Base-by-base conservation (phyloP, 1,140 invertebrate species). In the Cydia amplana region DNA sequence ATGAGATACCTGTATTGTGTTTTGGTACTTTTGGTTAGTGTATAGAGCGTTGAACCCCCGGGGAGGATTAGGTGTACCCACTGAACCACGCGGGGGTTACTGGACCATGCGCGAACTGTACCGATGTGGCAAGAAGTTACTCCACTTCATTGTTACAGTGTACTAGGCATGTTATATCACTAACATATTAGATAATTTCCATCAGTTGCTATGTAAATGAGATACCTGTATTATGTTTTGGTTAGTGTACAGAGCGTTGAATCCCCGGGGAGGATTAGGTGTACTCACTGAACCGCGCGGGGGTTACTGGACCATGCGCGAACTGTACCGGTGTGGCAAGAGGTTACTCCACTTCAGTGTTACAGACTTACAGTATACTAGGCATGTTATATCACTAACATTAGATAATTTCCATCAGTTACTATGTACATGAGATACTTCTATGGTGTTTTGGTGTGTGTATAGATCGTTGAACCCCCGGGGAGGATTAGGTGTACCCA, bases 201-300 rank as follows among this genome's bases (percentile, higher is more conserved):
- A n/a, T n/a, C n/a, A n/a, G n/a, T n/a, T n/a, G n/a, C n/a, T n/a
- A n/a, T n/a, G n/a, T n/a, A n/a, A n/a, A n/a, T n/a, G n/a, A n/a
- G n/a, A n/a, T n/a, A n/a, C n/a, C n/a, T n/a, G n/a, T n/a, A n/a
- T n/a, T n/a, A n/a, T n/a, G n/a, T n/a, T n/a, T n/a, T n/a, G n/a
- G n/a, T n/a, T n/a, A n/a, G n/a, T n/a, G n/a, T n/a, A n/a, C n/a
- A n/a, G n/a, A n/a, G n/a, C n/a, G n/a, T n/a, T n/a, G n/a, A n/a
- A n/a, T n/a, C n/a, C n/a, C n/a, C n/a, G n/a, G n/a, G n/a, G n/a
- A n/a, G n/a, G n/a, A 14, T 65, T 65, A 65, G 64, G 10, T 65
- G 64, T 28, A 64, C 7, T n/a, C 65, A 40, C 65, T 67, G 65
- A 67, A 67, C 65, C 65, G 23, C 4, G 16, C 65, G 65, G n/a